Base-by-base conservation (phyloP, 2,888 invertebrate genomes). In the Noctua fimbriata region DNA sequence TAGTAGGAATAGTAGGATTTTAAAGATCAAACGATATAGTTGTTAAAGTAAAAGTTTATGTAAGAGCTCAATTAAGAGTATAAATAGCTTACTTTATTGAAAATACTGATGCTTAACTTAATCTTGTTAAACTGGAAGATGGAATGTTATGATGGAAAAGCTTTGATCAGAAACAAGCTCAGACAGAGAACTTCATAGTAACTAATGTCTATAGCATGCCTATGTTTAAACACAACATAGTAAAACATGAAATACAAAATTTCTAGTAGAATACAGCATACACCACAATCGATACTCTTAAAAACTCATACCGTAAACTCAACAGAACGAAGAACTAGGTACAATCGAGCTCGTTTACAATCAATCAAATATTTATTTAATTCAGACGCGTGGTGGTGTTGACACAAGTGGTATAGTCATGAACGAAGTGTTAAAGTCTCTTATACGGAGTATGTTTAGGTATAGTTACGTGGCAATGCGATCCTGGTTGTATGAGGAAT, bases 331-430 rank as follows among this genome's bases (percentile, higher is more conserved):
- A n/a, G 28, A 36, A n/a, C 24, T 60, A 65, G n/a, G 55, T 73
- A 76, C 71, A 87, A 83, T 85, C 58, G 79, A 65, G 60, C 70
- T 70, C 87, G 28, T 87, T 81, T 75, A 79, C 82, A 73, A 79
- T 87, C 65, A 72, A 77, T 65, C 73, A 75, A 87, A 82, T 85
- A 87, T 86, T 87, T 85, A 74, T 77, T 85, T 79, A 70, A 85
- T 87, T 77, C 73, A 65, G 63, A 69, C 72, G 69, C 78, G 78
- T 85, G 60, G 55, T 18, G 4, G 4, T 85, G 74, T 86, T 66
- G 74, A 75, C 72, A 79, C 86, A 87, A 73, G 73, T 87, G 86
- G 66, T 85, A 74, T 72, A 72, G 76, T 80, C 71, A 76, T 73
- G 69, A 69, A 21, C 72, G 4, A 44, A 67, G 71, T 72, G 69